A percentile compares a stretch with the other conserved stretches of the same genome.
phyloP scores from a whole-genome alignment of 2,113 vertebrate genomes.

The Microcebus tavaratra region DNA sequence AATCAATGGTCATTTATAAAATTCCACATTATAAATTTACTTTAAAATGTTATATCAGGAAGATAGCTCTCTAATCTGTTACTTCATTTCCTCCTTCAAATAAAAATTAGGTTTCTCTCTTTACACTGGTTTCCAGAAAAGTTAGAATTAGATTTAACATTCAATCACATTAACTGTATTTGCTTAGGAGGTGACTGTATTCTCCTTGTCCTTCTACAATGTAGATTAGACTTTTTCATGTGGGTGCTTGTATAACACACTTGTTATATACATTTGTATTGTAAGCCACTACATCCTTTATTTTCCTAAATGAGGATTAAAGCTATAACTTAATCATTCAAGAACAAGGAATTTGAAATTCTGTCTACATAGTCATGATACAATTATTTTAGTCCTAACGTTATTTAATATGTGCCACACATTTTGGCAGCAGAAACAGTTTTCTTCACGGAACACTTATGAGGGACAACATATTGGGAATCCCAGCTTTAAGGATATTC shows the following conservation, averaged over 20 bases:
- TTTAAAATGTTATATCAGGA: conserved; percentile 3
- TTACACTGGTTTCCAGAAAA: background rate
- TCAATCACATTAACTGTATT: background rate
- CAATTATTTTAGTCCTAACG: background rate
- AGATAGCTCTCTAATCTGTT: background rate
- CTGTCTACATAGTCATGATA: background rate
- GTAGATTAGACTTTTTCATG: background rate
- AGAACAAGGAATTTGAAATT: background rate
- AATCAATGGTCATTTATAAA: background rate
- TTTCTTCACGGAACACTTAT: background rate
- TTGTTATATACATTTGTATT: background rate
- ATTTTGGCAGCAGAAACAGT: background rate
- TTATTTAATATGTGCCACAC: background rate
- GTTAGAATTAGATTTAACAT: background rate
- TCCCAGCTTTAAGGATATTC: background rate
- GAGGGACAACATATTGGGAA: background rate
- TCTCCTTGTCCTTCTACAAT: background rate
- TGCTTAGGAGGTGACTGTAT: background rate
- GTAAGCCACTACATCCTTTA: background rate
- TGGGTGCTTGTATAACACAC: background rate
- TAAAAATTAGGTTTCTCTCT: background rate
- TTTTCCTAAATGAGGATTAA: background rate
- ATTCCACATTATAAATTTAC: background rate
- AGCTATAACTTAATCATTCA: background rate
- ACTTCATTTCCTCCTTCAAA: background rate